These are phyloP conservation scores for Rynchops niger DNA, from an alignment of 2,113 vertebrate genomes.

Conservation along the genomic window DNA sequence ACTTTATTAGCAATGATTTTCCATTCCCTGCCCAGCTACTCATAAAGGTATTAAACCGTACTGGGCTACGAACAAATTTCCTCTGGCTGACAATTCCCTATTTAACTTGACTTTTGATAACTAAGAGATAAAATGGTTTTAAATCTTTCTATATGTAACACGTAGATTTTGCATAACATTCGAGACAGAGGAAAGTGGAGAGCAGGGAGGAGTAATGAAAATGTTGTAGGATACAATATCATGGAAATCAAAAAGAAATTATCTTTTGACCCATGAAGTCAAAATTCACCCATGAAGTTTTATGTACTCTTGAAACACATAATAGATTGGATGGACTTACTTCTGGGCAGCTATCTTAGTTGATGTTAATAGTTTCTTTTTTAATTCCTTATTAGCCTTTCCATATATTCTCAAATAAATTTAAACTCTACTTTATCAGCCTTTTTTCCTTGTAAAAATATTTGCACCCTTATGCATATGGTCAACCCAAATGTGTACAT, in stretches of 20 bases:
- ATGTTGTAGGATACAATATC: not conserved
- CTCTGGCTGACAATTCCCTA: not conserved
- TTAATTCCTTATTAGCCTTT: not conserved
- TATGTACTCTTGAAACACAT: not conserved
- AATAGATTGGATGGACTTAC: not conserved
- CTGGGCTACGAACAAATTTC: not conserved
- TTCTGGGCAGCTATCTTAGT: not conserved
- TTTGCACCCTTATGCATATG: not conserved
- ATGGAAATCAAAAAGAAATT: not conserved
- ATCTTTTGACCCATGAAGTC: not conserved
- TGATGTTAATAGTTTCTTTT: not conserved
- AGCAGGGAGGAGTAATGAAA: not conserved
- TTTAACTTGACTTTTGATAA: not conserved
- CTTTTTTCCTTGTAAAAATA: not conserved
- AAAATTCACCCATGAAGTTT: not conserved
- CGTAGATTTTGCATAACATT: not conserved
- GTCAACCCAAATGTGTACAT: not conserved
- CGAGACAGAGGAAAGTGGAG: not conserved
- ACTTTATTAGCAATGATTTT: not conserved
- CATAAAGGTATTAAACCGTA: not conserved
- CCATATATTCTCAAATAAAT: not conserved
- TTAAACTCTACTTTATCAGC: not conserved
- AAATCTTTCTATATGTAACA: not conserved
- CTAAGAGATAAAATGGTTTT: not conserved
- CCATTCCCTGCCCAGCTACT: not conserved